Evolutionary conservation across 2,113 vertebrate species (phyloP).

Genomic region (Apodemus speciosus): DNA sequence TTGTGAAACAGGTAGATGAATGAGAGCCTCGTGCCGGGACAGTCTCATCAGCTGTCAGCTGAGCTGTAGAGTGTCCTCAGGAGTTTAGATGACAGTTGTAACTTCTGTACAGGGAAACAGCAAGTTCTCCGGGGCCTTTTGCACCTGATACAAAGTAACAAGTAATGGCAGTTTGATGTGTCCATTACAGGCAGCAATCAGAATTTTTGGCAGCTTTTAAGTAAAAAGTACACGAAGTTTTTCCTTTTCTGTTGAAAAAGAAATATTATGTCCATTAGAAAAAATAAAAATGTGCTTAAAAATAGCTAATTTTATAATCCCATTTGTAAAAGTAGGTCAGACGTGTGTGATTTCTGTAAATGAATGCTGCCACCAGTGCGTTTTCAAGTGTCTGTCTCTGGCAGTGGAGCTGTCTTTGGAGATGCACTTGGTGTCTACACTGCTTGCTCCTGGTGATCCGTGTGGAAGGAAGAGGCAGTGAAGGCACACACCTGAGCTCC

Average conservation of each 20-base stretch:
- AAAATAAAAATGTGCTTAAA: slow-evolving; percentile 7
- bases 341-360: background rate
- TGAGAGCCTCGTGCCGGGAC: background rate
- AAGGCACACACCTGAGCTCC: background rate
- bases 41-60: fast-evolving
- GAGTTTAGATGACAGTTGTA: background rate
- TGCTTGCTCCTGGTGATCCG: background rate
- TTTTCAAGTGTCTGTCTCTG: background rate
- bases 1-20: background rate
- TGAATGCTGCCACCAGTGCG: background rate
- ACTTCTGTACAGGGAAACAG: background rate
- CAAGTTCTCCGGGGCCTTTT: background rate
- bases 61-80: background rate
- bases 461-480: background rate
- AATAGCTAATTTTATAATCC: slow-evolving; percentile 16
- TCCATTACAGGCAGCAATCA: background rate
- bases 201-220: background rate
- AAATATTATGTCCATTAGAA: slow-evolving; percentile 34
- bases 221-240: background rate
- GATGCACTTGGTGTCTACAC: background rate
- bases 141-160: background rate
- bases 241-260: slow-evolving; percentile 47
- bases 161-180: background rate
- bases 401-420: background rate
- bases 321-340: slow-evolving; percentile 22